A percentile compares a stretch with the other conserved stretches of the same genome.
These are phyloP conservation scores for Drosophila pandora DNA, from an alignment of 1,140 invertebrate species.

Conservation along the genomic window DNA sequence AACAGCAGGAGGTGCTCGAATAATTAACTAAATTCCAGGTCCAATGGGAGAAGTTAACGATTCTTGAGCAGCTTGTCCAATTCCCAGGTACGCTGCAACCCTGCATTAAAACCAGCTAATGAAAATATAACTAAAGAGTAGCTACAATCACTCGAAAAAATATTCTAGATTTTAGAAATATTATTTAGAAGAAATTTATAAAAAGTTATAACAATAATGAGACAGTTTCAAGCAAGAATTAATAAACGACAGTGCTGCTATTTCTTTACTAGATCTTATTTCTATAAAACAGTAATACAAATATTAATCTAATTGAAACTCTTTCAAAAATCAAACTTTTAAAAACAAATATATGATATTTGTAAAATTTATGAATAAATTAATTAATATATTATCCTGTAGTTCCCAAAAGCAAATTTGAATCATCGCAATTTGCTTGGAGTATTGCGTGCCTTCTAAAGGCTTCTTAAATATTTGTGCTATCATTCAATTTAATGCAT, in stretches of 20 bases:
- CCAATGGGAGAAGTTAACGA: conserved; percentile 35
- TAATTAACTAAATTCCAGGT: conserved; percentile 43
- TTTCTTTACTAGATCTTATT: no score
- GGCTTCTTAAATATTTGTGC: conserved; percentile 37
- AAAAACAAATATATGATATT: no score
- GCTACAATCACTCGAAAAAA: background rate
- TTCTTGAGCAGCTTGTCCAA: conserved; percentile 29
- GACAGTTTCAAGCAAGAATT: no score
- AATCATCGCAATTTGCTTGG: conserved; percentile 41
- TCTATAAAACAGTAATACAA: no score
- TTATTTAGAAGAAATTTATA: background rate
- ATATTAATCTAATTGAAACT: no score
- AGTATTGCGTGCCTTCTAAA: conserved; percentile 57
- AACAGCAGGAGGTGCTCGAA: conserved; percentile 34
- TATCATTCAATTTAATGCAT: conserved; percentile 67
- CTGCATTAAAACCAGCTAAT: conserved; percentile 56
- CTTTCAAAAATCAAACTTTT: no score
- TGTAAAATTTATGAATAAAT: background rate
- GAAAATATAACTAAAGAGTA: conserved; percentile 58
- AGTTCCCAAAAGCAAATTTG: conserved; percentile 41
- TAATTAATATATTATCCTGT: background rate
- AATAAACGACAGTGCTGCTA: no score
- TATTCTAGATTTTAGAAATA: background rate
- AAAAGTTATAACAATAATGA: no score
- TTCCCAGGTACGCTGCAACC: conserved; percentile 33